phyloP scores from a whole-genome alignment of 1,140 invertebrate species.

The Coenobita brevimanus region DNA sequence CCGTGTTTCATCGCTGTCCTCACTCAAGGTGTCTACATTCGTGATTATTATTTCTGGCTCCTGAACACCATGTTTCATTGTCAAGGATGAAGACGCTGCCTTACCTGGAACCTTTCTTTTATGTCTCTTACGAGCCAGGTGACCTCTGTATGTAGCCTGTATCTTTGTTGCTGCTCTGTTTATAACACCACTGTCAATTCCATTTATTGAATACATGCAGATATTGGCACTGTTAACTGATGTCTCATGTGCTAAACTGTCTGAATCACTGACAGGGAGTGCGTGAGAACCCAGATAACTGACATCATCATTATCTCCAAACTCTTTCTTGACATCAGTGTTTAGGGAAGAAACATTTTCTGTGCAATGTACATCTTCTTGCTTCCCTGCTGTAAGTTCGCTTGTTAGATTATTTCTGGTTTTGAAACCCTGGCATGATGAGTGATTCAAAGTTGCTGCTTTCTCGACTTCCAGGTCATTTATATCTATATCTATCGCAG shows the following conservation, averaged over 20 bases:
- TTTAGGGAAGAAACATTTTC: too few relatives aligned
- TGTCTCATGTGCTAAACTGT: too few relatives aligned
- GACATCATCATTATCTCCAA: too few relatives aligned
- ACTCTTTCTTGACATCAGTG: too few relatives aligned
- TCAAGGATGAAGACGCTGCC: too few relatives aligned
- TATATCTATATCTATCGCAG: neutral
- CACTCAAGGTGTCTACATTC: neutral
- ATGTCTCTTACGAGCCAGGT: neutral
- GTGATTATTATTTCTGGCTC: conserved; percentile 9
- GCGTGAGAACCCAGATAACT: too few relatives aligned
- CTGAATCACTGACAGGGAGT: too few relatives aligned
- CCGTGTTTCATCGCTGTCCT: neutral
- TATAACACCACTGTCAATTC: too few relatives aligned
- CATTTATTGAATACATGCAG: too few relatives aligned
- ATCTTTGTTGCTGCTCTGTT: neutral
- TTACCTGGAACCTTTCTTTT: too few relatives aligned
- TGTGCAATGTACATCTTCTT: neutral
- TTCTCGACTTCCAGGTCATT: conserved; percentile 17
- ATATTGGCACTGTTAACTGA: too few relatives aligned
- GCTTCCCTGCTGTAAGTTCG: neutral
- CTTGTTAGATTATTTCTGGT: conserved; percentile 5
- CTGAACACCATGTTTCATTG: neutral
- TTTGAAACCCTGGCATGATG: neutral
- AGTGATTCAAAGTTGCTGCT: conserved; percentile 26
- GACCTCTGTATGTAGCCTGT: conserved; percentile 9